Conservation (phyloP, 2,888 invertebrate genomes). For the Ophioninae sp. region DNA sequence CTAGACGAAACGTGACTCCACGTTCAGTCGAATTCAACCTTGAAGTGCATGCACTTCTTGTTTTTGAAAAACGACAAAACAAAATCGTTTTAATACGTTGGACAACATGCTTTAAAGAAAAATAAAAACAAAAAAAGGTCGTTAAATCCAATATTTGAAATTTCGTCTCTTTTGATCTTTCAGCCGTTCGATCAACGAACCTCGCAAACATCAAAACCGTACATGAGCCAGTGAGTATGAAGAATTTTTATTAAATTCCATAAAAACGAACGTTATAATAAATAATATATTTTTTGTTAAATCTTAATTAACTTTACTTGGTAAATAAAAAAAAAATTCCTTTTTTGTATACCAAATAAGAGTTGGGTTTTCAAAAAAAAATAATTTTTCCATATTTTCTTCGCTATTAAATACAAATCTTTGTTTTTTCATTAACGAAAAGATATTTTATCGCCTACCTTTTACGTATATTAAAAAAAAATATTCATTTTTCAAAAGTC, state of each 20-base stretch:
- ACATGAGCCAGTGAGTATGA: conserved; percentile 90
- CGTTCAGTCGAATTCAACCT: conserved; percentile 35
- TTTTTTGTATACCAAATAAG: too few species aligned
- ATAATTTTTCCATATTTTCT: too few species aligned
- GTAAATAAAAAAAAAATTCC: too few species aligned
- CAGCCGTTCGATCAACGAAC: conserved; percentile 87
- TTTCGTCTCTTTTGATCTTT: conserved; percentile 64
- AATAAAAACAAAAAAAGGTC: conserved; percentile 32
- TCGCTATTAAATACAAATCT: too few species aligned
- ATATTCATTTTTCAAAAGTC: too few species aligned
- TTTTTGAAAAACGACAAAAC: neutral
- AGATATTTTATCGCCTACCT: too few species aligned
- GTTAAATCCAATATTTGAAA: neutral
- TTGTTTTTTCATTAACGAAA: too few species aligned
- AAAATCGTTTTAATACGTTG: conserved; percentile 19
- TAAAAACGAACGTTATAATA: neutral
- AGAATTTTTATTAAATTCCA: neutral
- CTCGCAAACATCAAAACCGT: conserved; percentile 88
- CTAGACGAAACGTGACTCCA: conserved; percentile 33
- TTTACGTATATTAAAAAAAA: too few species aligned
- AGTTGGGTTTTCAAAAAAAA: too few species aligned
- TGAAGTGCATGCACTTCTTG: conserved; percentile 52
- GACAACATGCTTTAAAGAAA: conserved; percentile 3
- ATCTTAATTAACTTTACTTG: too few species aligned
- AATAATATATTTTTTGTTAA: too few species aligned